A percentile compares a stretch with the other conserved stretches of the same genome.
Evolutionary conservation across 2,888 invertebrate species (phyloP).

Genomic region (Protonemura montana): DNA sequence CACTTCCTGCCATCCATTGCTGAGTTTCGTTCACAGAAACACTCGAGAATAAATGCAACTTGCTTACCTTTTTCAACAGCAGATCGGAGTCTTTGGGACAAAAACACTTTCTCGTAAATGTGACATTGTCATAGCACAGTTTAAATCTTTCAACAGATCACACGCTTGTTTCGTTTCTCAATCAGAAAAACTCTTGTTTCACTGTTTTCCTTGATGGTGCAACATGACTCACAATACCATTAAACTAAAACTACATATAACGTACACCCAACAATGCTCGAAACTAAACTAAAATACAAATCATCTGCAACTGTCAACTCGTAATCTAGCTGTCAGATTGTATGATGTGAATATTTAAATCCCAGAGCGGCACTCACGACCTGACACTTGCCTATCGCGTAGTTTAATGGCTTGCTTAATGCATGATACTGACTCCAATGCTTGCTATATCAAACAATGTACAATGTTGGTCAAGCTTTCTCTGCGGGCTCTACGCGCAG

Average conservation of each 20-base stretch:
- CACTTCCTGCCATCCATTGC: slow-evolving; percentile 12
- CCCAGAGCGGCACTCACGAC: neutral
- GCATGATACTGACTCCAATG: slow-evolving; percentile 8
- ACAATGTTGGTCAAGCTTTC: slow-evolving; percentile 35
- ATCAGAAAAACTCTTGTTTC: neutral
- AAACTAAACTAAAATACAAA: neutral
- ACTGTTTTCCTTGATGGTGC: neutral
- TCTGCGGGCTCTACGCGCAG: neutral
- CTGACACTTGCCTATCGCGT: neutral
- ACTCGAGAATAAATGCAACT: neutral
- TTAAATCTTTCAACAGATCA: neutral
- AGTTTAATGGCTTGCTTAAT: neutral
- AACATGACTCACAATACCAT: neutral
- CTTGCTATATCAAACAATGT: neutral
- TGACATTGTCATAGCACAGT: neutral
- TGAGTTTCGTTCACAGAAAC: neutral
- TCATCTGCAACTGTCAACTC: neutral
- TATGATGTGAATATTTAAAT: neutral
- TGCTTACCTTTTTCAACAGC: neutral
- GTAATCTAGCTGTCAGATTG: neutral
- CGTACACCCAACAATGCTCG: neutral
- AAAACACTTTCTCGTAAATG: neutral
- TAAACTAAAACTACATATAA: neutral
- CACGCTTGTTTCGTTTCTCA: neutral
- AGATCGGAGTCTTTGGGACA: neutral